Conservation (phyloP, 2,888 invertebrate genomes). For the Chrysomela aeneicollis region DNA sequence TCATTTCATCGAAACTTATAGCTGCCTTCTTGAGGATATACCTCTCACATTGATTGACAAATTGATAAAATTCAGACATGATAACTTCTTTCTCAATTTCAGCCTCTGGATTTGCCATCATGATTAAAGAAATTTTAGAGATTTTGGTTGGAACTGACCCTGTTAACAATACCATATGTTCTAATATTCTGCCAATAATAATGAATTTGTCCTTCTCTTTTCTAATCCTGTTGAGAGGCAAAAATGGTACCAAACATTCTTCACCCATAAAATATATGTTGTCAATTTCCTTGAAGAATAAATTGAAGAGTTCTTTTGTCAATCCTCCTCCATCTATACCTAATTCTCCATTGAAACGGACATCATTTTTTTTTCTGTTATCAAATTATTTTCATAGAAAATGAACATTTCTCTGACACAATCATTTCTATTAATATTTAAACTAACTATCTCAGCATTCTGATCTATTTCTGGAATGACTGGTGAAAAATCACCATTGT, state of each 20-base stretch:
- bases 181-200: slow-evolving; percentile 17
- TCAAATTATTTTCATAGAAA: neutral
- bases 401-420: neutral
- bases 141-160: slow-evolving; percentile 11
- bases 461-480: neutral
- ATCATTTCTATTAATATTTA: neutral
- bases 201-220: slow-evolving; percentile 5
- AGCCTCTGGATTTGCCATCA: slow-evolving; percentile 9
- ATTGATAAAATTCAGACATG: slow-evolving; percentile 2
- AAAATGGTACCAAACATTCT: slow-evolving; percentile 19
- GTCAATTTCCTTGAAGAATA: slow-evolving; percentile 20
- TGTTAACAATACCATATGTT: slow-evolving; percentile 12
- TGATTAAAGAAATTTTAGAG: slow-evolving; percentile 8
- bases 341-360: neutral
- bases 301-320: slow-evolving; percentile 21
- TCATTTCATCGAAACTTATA: neutral
- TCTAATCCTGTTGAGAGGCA: slow-evolving; percentile 15
- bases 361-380: neutral
- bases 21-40: neutral
- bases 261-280: slow-evolving; percentile 10
- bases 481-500: neutral
- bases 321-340: slow-evolving; percentile 18
- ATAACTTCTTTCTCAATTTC: slow-evolving; percentile 9
- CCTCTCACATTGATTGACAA: slow-evolving; percentile 7
- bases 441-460: neutral